Conservation (phyloP, 2,888 invertebrate genomes). For the Campoplex capitator region DNA sequence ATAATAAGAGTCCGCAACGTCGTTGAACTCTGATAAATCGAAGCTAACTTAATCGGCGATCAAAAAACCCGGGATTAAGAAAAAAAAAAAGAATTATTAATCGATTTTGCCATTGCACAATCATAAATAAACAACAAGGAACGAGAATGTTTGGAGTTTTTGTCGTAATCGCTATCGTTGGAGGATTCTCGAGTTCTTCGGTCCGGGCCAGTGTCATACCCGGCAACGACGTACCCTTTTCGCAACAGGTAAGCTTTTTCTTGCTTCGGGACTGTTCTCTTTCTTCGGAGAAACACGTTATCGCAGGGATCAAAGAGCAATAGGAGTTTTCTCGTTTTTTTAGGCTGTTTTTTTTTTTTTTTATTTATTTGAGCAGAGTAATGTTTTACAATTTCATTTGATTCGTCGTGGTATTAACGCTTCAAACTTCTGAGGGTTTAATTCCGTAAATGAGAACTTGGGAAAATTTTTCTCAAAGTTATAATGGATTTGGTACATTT, state of each 20-base stretch:
- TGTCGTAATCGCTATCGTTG: constrained; percentile 48
- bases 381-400: too few relatives aligned
- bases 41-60: neutral
- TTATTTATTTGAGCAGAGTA: neutral
- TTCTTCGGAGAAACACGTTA: neutral
- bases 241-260: constrained; percentile 75
- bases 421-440: too few relatives aligned
- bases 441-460: too few relatives aligned
- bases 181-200: constrained; percentile 43
- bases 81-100: neutral
- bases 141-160: constrained; percentile 57
- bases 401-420: too few relatives aligned
- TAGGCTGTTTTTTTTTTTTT: neutral
- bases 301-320: neutral
- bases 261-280: neutral
- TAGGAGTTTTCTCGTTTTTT: neutral
- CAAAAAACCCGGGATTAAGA: neutral
- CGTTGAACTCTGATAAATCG: neutral
- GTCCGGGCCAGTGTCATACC: constrained; percentile 53
- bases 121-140: neutral
- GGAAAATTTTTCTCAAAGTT: too few relatives aligned
- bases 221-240: constrained; percentile 67
- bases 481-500: too few relatives aligned
- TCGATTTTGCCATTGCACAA: neutral
- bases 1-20: neutral